These are phyloP conservation scores for Seladonia tumulorum DNA, from an alignment of 2,888 invertebrate genomes.

Conservation along the genomic window DNA sequence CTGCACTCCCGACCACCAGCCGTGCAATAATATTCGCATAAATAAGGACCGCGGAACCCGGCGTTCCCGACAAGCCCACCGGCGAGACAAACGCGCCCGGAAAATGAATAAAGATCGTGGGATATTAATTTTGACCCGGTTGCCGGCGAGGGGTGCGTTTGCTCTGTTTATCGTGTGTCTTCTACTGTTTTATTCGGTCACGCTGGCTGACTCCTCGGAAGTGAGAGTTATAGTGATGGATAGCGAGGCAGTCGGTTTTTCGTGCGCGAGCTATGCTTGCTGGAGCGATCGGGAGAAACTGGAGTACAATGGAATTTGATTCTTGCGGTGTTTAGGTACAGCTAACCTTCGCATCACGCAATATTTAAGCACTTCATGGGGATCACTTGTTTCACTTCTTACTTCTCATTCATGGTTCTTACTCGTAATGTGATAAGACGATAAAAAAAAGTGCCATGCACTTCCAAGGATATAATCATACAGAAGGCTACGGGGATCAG, in stretches of 20 bases:
- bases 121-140: slow-evolving; percentile 46
- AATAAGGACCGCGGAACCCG: slow-evolving; percentile 28
- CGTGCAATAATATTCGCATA: slow-evolving; percentile 50
- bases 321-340: not conserved
- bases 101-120: slow-evolving; percentile 53
- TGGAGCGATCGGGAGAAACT: not conserved
- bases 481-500: too few species aligned
- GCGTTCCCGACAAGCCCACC: not conserved
- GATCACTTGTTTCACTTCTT: too few species aligned
- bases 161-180: not conserved
- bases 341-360: not conserved
- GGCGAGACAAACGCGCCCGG: slow-evolving; percentile 28
- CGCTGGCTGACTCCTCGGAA: not conserved
- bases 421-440: too few species aligned
- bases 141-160: not conserved
- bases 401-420: too few species aligned
- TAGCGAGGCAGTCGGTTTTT: not conserved
- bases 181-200: not conserved
- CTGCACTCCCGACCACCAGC: not conserved
- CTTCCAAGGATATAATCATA: too few species aligned
- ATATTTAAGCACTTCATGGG: not conserved
- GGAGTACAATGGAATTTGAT: not conserved
- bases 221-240: not conserved
- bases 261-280: not conserved
- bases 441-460: too few species aligned